phyloP scores from a whole-genome alignment of 2,888 invertebrate genomes.

The Cynaeus angustus region DNA sequence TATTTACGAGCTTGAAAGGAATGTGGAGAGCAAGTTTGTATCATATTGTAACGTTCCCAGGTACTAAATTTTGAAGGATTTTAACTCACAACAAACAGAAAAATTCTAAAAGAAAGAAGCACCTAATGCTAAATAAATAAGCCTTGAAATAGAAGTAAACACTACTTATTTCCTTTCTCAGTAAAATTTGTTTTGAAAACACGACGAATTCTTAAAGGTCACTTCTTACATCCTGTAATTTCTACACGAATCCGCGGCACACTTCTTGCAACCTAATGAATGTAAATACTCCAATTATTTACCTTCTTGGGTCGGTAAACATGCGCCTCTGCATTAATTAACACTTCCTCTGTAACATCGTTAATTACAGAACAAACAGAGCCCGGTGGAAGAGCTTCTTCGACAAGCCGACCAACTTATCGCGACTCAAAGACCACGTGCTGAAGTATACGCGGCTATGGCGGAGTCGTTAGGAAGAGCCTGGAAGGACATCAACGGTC shows the following conservation, averaged over 20 bases:
- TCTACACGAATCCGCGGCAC: conserved; percentile 8
- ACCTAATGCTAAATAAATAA: background rate
- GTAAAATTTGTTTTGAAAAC: background rate
- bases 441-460: conserved; percentile 91
- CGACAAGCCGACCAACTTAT: conserved; percentile 90
- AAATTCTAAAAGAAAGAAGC: background rate
- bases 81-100: background rate
- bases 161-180: background rate
- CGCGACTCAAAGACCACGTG: conserved; percentile 82
- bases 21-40: conserved; percentile 16
- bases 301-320: conserved; percentile 1
- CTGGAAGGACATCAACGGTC: conserved; percentile 88
- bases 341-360: conserved; percentile 24
- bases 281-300: conserved; percentile 25
- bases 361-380: conserved; percentile 83
- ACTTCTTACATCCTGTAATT: conserved; percentile 11
- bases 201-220: background rate
- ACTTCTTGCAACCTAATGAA: conserved; percentile 31
- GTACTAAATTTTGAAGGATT: too few relatives aligned
- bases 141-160: background rate
- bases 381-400: conserved; percentile 90
- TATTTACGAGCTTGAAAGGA: conserved; percentile 26
- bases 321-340: conserved; percentile 25
- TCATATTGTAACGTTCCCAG: conserved; percentile 1
- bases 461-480: conserved; percentile 84